Evolutionary conservation across 2,888 invertebrate species (phyloP), one percentile per base, ranked within the genome.

Genomic region (Thyatira batis): DNA sequence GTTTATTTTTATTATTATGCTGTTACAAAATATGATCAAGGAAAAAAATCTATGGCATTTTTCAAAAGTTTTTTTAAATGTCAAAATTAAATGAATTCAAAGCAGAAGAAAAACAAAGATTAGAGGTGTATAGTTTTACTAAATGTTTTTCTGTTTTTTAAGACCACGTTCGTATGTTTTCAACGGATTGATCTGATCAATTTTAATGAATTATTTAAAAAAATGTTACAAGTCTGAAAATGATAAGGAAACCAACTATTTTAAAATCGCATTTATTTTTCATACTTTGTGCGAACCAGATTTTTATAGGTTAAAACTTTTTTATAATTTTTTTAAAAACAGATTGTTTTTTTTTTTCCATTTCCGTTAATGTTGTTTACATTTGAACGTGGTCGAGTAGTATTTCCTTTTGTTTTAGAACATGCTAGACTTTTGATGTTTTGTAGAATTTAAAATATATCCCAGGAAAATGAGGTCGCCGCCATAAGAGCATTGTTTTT

Each of bases 401-500:
- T 58, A 51, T 53, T 63, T 72, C 73, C 60, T 71, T 67, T 80
- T 79, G 68, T 87, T 78, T 74, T 87, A 87, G 85, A 78, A 82
- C 70, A 75, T 78, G 89, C 89, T 89, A 89, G 89, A 87, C 46
- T 82, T 86, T 87, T 76, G 83, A 84, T 88, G 87, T 88, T 71
- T 87, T 83, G 79, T 89, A 87, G 85, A 61, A 57, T 71, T 70
- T 61, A 55, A 71, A 76, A 73, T 70, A 71, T 76, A 63, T 76
- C 85, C 80, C 76, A 71, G 64, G 67, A 53, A n/a, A 70, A 17
- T 39, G 69, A 52, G 49, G 66, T 70, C 73, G 72, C 72, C 75
- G 74, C 77, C 75, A 78, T 77, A 66, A 69, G 65, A 73, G 73
- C 68, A 67, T 82, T 87, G 84, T 80, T 84, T 87, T 84, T 72